A percentile compares a stretch with the other conserved stretches of the same genome.
These are phyloP conservation scores for Phallusia fumigata DNA, from an alignment of 23 tunicate genomes.

Conservation along the genomic window DNA sequence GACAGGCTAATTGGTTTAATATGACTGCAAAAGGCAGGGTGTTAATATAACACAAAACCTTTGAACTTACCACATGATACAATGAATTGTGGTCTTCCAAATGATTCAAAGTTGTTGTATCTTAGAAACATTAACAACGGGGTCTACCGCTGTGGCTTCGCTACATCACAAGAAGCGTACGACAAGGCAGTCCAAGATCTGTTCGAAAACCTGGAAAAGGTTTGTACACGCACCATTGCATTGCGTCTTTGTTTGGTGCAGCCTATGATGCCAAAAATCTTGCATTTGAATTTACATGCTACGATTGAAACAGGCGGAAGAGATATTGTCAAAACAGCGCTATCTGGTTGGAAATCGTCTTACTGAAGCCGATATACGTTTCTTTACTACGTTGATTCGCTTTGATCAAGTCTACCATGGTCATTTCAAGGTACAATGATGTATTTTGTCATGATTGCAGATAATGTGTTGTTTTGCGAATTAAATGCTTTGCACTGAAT, in stretches of 20 bases:
- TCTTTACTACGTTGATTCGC: constrained; percentile 76
- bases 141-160: constrained; percentile 85
- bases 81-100: too few species aligned
- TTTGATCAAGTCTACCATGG: constrained; percentile 91
- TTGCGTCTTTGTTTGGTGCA: neutral
- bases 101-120: too few species aligned
- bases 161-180: constrained; percentile 64
- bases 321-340: constrained; percentile 58
- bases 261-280: neutral
- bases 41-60: too few species aligned
- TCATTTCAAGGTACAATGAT: constrained; percentile 67
- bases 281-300: neutral
- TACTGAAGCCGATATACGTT: constrained; percentile 84
- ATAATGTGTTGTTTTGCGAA: neutral
- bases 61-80: too few species aligned
- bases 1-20: too few species aligned
- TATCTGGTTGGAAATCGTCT: constrained; percentile 67
- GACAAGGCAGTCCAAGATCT: constrained; percentile 69
- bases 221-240: neutral
- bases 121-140: constrained; percentile 77
- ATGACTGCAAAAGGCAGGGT: too few species aligned
- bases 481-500: neutral
- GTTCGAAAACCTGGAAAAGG: constrained; percentile 73
- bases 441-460: too few species aligned
- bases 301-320: constrained; percentile 46